Evolutionary conservation across 2,888 invertebrate species (phyloP).

Genomic region (Acleris laterana): DNA sequence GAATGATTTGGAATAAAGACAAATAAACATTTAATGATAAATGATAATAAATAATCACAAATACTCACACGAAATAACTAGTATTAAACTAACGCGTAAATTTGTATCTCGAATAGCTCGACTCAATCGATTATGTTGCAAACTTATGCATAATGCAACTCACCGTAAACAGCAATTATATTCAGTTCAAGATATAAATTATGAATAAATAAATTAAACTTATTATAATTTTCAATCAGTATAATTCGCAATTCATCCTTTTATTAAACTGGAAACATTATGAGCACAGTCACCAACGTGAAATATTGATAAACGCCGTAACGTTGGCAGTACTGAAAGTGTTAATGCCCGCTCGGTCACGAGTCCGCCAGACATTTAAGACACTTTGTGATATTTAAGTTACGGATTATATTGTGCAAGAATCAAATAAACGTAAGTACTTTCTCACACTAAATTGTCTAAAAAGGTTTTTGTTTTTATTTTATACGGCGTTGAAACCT

Average conservation of each 20-base stretch:
- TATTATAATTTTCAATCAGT: not conserved
- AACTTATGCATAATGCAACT: too few species aligned
- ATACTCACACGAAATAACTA: too few species aligned
- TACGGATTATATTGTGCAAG: slow-evolving; percentile 51
- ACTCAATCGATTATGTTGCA: too few species aligned
- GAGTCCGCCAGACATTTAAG: slow-evolving; percentile 64
- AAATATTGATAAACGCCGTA: slow-evolving; percentile 41
- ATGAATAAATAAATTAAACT: too few species aligned
- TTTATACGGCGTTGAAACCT: slow-evolving; percentile 14
- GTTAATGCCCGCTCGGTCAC: slow-evolving; percentile 79
- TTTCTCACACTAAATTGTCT: slow-evolving; percentile 32
- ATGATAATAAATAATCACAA: too few species aligned
- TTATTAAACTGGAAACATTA: slow-evolving; percentile 26
- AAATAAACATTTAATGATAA: too few species aligned
- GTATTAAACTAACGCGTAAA: too few species aligned
- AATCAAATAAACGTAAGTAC: slow-evolving; percentile 52
- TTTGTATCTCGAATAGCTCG: too few species aligned
- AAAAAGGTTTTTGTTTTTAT: slow-evolving; percentile 20
- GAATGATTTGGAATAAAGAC: too few species aligned
- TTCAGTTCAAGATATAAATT: too few species aligned
- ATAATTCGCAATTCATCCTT: slow-evolving; percentile 3
- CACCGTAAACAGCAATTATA: too few species aligned
- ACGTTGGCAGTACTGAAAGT: slow-evolving; percentile 70
- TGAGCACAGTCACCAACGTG: slow-evolving; percentile 23
- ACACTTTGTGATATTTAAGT: slow-evolving; percentile 50